Evolutionary conservation across 2,888 invertebrate species (phyloP), one percentile per base, ranked within the genome.

Genomic region (Lathronympha strigana): DNA sequence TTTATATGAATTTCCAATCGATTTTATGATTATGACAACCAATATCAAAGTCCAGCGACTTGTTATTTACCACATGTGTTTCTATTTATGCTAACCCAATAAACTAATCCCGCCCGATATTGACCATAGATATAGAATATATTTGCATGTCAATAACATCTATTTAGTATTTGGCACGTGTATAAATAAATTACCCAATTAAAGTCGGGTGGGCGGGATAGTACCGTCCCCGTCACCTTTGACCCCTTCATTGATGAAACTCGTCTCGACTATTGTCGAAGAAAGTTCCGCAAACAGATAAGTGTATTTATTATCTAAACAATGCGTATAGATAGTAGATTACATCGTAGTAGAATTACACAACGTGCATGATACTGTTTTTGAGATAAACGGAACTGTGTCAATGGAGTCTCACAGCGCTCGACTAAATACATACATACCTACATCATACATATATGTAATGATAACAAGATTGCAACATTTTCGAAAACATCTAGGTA

Each of bases 371-470:
- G 72, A 75, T 77, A 69, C 67, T 61, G 67, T 70, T 68, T 76
- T 74, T 73, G 71, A 76, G 81, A 80, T 76, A 80, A 75, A 78
- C 66, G 63, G 75, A 84, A 83, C 74, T 81, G 81, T 85, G 85
- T 83, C 86, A 85, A 84, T 83, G 84, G 76, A 80, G 25, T 28
- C 40, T 57, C 17, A 25, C 47, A 28, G 33, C 51, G 31, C 25
- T 63, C 21, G 17, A 47, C 21, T 31, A 31, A 17, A 33, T 49
- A 36, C 43, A 21, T 23, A 47, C 43, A 36, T n/a, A n/a, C n/a
- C 36, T 36, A 36, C 5, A 17, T 9, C 17, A 40, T n/a, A 19
- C 4, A 6, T 38, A 38, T 15, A 38, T 53, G n/a, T 23, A 28
- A 17, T 31, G 57, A 57, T 57, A 57, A 43, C 11, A 17, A 15